Evolutionary conservation across 1,140 invertebrate genomes (phyloP).

Genomic region (Drosophila funebris): DNA sequence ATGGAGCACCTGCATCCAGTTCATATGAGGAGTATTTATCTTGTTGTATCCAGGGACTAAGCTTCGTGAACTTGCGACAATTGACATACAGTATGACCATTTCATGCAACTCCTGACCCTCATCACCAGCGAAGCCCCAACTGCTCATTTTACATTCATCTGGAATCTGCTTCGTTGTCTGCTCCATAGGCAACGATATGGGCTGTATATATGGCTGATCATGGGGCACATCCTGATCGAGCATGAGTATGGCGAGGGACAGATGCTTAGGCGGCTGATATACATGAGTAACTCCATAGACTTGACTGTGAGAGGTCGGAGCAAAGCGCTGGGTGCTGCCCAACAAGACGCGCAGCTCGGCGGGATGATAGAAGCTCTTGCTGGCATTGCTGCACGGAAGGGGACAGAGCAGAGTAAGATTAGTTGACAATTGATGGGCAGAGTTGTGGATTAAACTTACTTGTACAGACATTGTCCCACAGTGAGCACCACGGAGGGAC

Average conservation of each 20-base stretch:
- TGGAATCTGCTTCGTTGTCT: background rate
- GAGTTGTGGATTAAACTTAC: slow-evolving; percentile 36
- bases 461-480: slow-evolving; percentile 84
- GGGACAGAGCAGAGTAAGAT: background rate
- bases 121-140: slow-evolving; percentile 41
- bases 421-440: background rate
- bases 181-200: slow-evolving; percentile 24
- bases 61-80: slow-evolving; percentile 19
- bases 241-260: slow-evolving; percentile 70
- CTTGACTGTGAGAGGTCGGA: slow-evolving; percentile 38
- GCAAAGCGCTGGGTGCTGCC: slow-evolving; percentile 66
- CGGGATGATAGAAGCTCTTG: slow-evolving; percentile 61
- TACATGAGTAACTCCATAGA: slow-evolving; percentile 64
- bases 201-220: slow-evolving; percentile 51
- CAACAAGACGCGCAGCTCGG: slow-evolving; percentile 67
- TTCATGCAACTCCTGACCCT: slow-evolving; percentile 49
- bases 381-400: slow-evolving; percentile 14
- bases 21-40: background rate
- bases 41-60: background rate
- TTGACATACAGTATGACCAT: slow-evolving; percentile 42
- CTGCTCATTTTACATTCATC: slow-evolving; percentile 35
- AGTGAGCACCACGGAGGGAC: slow-evolving; percentile 82
- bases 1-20: slow-evolving; percentile 62
- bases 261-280: slow-evolving; percentile 54
- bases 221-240: slow-evolving; percentile 63